A percentile compares a stretch with the other conserved stretches of the same genome.
These are phyloP conservation scores for Panthera tigris DNA, from an alignment of 2,113 vertebrate species.

Conservation along the genomic window DNA sequence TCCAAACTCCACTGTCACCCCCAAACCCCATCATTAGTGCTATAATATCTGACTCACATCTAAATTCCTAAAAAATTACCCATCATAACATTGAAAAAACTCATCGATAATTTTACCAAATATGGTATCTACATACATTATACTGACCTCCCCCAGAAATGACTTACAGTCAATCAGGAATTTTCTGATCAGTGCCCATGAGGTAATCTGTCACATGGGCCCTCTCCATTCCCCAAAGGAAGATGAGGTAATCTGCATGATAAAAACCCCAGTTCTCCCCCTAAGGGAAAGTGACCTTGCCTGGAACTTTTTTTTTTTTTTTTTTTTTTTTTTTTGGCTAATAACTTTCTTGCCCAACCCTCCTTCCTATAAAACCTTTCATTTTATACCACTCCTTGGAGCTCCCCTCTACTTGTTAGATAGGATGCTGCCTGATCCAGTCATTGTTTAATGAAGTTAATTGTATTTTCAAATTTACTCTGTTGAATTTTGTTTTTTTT, in stretches of 20 bases:
- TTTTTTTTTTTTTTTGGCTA: not conserved
- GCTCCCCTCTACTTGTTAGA: not conserved
- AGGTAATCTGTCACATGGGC: not conserved
- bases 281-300: not conserved
- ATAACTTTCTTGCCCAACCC: not conserved
- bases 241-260: not conserved
- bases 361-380: not conserved
- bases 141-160: not conserved
- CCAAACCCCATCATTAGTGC: too few species aligned
- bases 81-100: not conserved
- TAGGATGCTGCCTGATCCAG: not conserved
- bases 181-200: not conserved
- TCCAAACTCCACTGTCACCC: too few species aligned
- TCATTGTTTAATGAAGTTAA: not conserved
- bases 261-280: not conserved
- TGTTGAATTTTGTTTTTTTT: not conserved
- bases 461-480: not conserved
- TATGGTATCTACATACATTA: not conserved
- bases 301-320: not conserved
- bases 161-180: not conserved
- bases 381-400: not conserved
- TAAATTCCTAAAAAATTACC: not conserved
- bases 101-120: not conserved
- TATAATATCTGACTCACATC: not conserved
- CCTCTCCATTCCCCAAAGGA: not conserved